Percentiles rank a stretch among this genome's conserved stretches.
Conservation (phyloP, 1,140 invertebrate genomes). For the Drosophila ohnishii region DNA sequence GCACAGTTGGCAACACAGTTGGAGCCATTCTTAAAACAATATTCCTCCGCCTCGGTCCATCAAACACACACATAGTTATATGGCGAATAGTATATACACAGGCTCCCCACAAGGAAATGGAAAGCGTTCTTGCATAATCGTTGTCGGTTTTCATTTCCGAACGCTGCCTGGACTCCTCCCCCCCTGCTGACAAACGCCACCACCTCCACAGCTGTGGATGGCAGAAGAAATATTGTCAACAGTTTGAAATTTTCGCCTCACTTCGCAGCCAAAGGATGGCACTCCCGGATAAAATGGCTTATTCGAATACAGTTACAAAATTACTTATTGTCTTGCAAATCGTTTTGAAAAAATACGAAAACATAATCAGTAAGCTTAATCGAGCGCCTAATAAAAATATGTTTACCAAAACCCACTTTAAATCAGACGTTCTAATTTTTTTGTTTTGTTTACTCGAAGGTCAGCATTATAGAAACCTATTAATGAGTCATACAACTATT, state of each 20-base stretch:
- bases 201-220: constrained; percentile 17
- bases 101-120: constrained; percentile 13
- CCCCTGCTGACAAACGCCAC: neutral
- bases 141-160: constrained; percentile 71
- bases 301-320: neutral
- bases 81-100: neutral
- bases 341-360: too few species aligned
- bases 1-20: constrained; percentile 7
- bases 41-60: constrained; percentile 18
- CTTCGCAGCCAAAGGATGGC: constrained; percentile 17
- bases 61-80: neutral
- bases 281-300: constrained; percentile 3
- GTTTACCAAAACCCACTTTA: neutral
- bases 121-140: constrained; percentile 64
- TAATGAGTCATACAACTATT: constrained; percentile 4
- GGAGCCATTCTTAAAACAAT: constrained; percentile 60
- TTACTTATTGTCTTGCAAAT: neutral
- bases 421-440: constrained; percentile 10
- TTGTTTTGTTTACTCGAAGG: constrained; percentile 7
- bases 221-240: constrained; percentile 44
- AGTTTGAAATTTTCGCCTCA: constrained; percentile 49
- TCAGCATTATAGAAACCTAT: neutral
- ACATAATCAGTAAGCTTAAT: too few species aligned
- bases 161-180: constrained; percentile 1
- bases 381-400: neutral